These are phyloP conservation scores for Ariolimax columbianus DNA, from an alignment of 2,888 invertebrate species.

Conservation along the genomic window DNA sequence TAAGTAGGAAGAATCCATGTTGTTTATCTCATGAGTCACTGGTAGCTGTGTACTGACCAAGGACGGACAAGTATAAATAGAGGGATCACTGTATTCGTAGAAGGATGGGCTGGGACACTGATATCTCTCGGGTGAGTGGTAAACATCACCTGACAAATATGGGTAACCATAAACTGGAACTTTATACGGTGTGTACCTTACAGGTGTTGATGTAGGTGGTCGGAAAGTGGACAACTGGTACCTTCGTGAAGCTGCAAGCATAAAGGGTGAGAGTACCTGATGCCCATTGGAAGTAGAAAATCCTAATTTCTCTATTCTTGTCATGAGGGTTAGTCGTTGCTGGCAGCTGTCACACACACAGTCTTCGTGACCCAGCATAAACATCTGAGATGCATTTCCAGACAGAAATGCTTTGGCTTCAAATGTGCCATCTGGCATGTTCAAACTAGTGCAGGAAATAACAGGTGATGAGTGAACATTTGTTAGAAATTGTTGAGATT, in stretches of 20 bases:
- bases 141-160: not conserved
- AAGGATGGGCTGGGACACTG: slow-evolving; percentile 26
- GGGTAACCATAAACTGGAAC: not conserved
- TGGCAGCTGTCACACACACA: slow-evolving; percentile 40
- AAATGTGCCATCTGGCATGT: not conserved
- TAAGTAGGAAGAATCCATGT: too few relatives aligned
- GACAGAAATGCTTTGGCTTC: not conserved
- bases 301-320: slow-evolving; percentile 37
- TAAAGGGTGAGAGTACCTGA: slow-evolving; percentile 15
- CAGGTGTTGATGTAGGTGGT: not conserved
- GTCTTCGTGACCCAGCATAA: slow-evolving; percentile 9
- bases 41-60: too few relatives aligned
- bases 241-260: slow-evolving; percentile 9
- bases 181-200: too few relatives aligned
- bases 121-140: slow-evolving; percentile 30
- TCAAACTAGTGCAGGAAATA: not conserved
- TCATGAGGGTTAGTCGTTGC: slow-evolving; percentile 23
- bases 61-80: not conserved
- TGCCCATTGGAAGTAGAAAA: slow-evolving; percentile 27
- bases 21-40: too few relatives aligned
- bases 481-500: too few relatives aligned
- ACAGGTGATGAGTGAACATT: not conserved
- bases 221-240: slow-evolving; percentile 6
- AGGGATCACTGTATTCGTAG: slow-evolving; percentile 19
- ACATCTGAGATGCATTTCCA: slow-evolving; percentile 19